Evolutionary conservation across 2,797 vertebrate species (phyloP).

Genomic region (Pampus argenteus): DNA sequence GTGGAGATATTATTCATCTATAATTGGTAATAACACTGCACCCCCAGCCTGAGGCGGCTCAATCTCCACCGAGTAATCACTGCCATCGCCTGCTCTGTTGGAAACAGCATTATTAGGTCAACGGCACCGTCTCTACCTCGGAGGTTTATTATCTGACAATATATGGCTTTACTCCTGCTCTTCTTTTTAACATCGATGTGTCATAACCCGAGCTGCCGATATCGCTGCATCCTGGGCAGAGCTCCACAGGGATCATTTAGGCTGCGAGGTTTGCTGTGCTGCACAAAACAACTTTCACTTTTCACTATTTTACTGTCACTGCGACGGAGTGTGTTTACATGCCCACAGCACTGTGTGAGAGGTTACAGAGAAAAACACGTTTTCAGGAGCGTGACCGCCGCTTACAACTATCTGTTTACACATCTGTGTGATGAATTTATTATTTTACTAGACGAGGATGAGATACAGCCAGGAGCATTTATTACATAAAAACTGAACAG

Average conservation of each 20-base stretch:
- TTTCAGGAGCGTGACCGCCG: neutral
- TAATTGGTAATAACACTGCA: conserved; percentile 83
- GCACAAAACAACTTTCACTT: conserved; percentile 55
- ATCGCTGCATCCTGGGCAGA: conserved; percentile 45
- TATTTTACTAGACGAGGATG: neutral
- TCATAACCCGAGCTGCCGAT: conserved; percentile 20
- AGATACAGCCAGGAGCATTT: neutral
- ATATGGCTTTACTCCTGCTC: conserved; percentile 52
- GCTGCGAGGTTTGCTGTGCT: conserved; percentile 23
- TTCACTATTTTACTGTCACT: conserved; percentile 23
- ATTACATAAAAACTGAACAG: neutral
- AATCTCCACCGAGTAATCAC: conserved; percentile 79
- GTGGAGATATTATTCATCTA: conserved; percentile 82
- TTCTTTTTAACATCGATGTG: conserved; percentile 41
- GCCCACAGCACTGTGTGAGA: neutral
- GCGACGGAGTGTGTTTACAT: neutral
- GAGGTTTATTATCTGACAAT: conserved; percentile 73
- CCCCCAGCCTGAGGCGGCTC: conserved; percentile 72
- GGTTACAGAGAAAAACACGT: neutral
- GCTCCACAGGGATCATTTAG: conserved; percentile 54
- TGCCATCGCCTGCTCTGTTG: conserved; percentile 69
- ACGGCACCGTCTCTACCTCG: conserved; percentile 60
- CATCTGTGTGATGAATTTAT: neutral
- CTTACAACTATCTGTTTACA: neutral
- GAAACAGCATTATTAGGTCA: conserved; percentile 76